Conservation (phyloP, 2,888 invertebrate species). For the Epinotia nisella region DNA sequence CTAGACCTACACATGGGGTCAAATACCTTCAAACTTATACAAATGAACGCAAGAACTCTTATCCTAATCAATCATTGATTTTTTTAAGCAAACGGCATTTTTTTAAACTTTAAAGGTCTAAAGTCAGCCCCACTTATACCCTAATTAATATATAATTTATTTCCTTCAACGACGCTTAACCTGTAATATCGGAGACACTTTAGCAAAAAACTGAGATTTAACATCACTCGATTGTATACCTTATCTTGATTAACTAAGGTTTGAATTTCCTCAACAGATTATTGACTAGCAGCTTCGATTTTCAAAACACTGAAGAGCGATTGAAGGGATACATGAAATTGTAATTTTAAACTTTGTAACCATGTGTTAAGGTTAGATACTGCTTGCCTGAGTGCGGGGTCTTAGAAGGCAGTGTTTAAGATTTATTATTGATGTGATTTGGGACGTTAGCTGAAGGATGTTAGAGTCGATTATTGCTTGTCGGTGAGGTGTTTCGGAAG, state of each 20-base stretch:
- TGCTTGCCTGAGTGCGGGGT: constrained; percentile 27
- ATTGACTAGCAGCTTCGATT: constrained; percentile 30
- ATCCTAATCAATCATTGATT: too few relatives aligned
- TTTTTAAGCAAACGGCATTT: neutral
- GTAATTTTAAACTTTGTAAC: constrained; percentile 7
- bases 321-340: neutral
- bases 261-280: neutral
- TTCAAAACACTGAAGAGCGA: constrained; percentile 20
- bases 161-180: constrained; percentile 24
- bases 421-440: neutral
- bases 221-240: neutral
- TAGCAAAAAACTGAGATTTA: constrained; percentile 35
- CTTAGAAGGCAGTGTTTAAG: constrained; percentile 39
- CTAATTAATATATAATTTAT: constrained; percentile 40
- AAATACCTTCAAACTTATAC: too few relatives aligned
- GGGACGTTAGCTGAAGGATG: neutral
- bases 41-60: too few relatives aligned
- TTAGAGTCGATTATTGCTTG: constrained; percentile 25
- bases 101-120: neutral
- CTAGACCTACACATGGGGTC: too few relatives aligned
- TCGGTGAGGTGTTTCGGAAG: constrained; percentile 33
- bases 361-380: constrained; percentile 32
- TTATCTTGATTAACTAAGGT: neutral
- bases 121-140: constrained; percentile 18
- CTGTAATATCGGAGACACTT: constrained; percentile 39